Percentiles rank a stretch among this genome's conserved stretches.
Evolutionary conservation across 2,888 invertebrate species (phyloP).

Genomic region (Drosophila nr. medialis): DNA sequence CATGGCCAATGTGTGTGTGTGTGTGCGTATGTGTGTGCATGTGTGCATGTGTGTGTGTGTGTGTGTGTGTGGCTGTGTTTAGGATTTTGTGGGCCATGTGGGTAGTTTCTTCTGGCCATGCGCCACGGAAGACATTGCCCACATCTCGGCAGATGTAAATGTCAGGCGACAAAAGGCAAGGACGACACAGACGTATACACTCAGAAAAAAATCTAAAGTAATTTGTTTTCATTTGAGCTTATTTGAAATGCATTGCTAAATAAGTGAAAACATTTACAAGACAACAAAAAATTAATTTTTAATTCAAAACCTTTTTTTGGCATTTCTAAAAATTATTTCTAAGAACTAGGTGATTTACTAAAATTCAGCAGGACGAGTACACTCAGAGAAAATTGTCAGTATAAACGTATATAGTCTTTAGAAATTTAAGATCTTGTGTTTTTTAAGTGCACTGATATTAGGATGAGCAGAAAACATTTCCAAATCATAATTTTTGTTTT

Average conservation of each 20-base stretch:
- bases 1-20: conserved; percentile 59
- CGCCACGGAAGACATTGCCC: conserved; percentile 64
- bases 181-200: conserved; percentile 3
- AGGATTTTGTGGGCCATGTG: conserved; percentile 44
- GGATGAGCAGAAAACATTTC: neutral
- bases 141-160: conserved; percentile 65
- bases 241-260: neutral
- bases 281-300: neutral
- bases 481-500: neutral
- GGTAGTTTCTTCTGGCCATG: conserved; percentile 61
- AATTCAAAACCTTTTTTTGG: neutral
- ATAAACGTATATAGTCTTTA: too few species aligned
- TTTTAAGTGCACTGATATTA: too few species aligned
- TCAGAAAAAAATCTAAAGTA: neutral
- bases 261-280: neutral
- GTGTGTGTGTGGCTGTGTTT: conserved; percentile 20
- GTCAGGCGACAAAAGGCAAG: conserved; percentile 58
- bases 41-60: conserved; percentile 20
- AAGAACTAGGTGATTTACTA: neutral
- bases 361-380: neutral
- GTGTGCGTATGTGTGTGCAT: conserved; percentile 5
- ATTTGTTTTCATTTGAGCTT: neutral
- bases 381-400: neutral
- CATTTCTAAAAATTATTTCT: neutral
- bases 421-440: too few species aligned